Evolutionary conservation across 1,140 invertebrate species (phyloP), one percentile per base, ranked within the genome.

Genomic region (Drosophila ercepeae): DNA sequence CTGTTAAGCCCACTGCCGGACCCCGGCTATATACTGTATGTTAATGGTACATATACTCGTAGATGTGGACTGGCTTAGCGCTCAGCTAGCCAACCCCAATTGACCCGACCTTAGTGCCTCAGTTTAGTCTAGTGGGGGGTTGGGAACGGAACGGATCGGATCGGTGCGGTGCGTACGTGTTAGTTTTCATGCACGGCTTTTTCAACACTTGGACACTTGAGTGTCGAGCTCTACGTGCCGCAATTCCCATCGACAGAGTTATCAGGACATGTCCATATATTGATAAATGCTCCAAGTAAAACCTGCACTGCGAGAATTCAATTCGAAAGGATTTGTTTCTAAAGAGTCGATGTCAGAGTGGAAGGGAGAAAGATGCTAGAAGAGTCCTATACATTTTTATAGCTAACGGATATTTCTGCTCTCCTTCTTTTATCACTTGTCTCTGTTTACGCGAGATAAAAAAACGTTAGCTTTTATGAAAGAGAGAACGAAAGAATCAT

Each of bases 141-240:
- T n/a, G n/a, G 11, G 6, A 11, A 4, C 5, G 23, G 3, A 5
- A 13, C 45, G 49, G 16, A 13, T 48, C 19, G 54, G 29, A 9
- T 58, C 39, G 60, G 27, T 27, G 67, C 61, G 39, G 64, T 83
- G 75, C 75, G 76, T 79, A 84, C 79, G 79, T 86, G 81, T 81
- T 86, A 76, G 81, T 86, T 79, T 71, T 63, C 75, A 61, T 51
- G 49, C 57, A 78, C 72, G 61, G 75, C 65, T 72, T 75, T 83
- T 75, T 83, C 75, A 79, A 79, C 79, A 79, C 81, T 86, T 88
- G 76, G 77, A 67, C 81, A 88, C 64, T 81, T 82, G 72, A 71
- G 45, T 81, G 76, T 63, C 59, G 51, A 51, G 34, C 48, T 18
- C 39, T 74, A 86, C 82, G 82, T 86, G 82, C 82, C 74, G 64